Evolutionary conservation across 1,140 invertebrate species (phyloP), one percentile per base, ranked within the genome.

Genomic region (Mizuhopecten yessoensis): DNA sequence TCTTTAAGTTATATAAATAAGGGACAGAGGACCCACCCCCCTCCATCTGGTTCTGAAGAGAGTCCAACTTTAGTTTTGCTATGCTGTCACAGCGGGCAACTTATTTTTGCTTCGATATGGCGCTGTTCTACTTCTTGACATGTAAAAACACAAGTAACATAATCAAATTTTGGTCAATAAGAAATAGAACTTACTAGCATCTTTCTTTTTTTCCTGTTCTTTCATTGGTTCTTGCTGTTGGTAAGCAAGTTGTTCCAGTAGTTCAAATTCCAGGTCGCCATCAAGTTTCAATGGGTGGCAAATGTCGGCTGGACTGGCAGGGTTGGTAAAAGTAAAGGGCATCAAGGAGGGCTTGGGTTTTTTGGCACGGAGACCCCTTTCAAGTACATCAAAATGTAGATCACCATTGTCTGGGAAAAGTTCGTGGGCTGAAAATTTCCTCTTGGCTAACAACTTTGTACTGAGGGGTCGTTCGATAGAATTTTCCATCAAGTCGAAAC

Each of bases 401-500:
- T 75, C 57, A 75, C 57, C 57, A 17, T 75, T 75, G 57, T 75
- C 57, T 29, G 57, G 57, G 11, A 75, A 75, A n/a, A 75, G n/a
- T 75, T 75, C 57, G 29, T 17, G 57, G n/a, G 57, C 57, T n/a
- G 57, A 75, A 75, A 75, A 75, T n/a, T 75, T 75, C 57, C 57
- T 75, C 23, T 75, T 75, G 1, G 57, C 57, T 17, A 75, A 29
- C 57, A 75, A n/a, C n/a, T 75, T 75, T 7, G 57, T 75, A 75
- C 23, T 75, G n/a, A 75, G n/a, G 5, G 57, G 57, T 75, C n/a
- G 23, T 75, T 75, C 57, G 23, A 75, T 75, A 20, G 34, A 88
- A 0, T 90, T 34, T 39, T 92, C 91, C n/a, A 90, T 17, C 10
- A 20, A 34, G 33, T 88, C 89, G 34, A 92, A 92, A n/a, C 36